Conservation (phyloP, 1,140 invertebrate species). For the Heliconius eleuchia region DNA sequence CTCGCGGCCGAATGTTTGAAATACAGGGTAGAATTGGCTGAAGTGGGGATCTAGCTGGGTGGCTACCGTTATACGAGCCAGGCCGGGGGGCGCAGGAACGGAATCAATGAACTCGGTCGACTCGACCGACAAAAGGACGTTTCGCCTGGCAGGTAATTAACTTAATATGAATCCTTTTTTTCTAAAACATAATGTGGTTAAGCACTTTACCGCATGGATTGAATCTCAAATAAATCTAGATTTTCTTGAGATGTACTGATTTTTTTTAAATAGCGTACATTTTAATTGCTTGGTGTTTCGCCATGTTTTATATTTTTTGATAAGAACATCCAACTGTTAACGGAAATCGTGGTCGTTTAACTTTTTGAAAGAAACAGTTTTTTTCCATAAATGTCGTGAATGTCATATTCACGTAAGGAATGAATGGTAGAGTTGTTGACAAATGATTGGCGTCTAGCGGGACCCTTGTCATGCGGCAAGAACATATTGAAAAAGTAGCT, state of each 20-base stretch:
- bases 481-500: slow-evolving; percentile 16
- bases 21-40: slow-evolving; percentile 28
- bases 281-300: slow-evolving; percentile 2
- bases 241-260: not conserved
- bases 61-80: slow-evolving; percentile 60
- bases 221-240: slow-evolving; percentile 16
- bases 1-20: slow-evolving; percentile 19
- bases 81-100: slow-evolving; percentile 64
- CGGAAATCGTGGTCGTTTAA: slow-evolving; percentile 22
- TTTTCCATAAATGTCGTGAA: slow-evolving; percentile 18
- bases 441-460: slow-evolving; percentile 24
- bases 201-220: slow-evolving; percentile 31
- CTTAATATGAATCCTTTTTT: slow-evolving; percentile 73
- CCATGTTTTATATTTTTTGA: not conserved
- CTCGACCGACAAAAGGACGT: slow-evolving; percentile 75
- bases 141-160: slow-evolving; percentile 76
- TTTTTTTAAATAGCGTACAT: not conserved
- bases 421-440: slow-evolving; percentile 22
- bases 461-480: slow-evolving; percentile 17
- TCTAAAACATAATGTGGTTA: slow-evolving; percentile 39
- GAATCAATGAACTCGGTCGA: slow-evolving; percentile 76
- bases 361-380: not conserved
- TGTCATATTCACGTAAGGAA: slow-evolving; percentile 10
- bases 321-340: not conserved
- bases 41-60: slow-evolving; percentile 44